These are phyloP conservation scores for Eulemur rufifrons DNA, from an alignment of 2,113 vertebrate species.

Conservation along the genomic window DNA sequence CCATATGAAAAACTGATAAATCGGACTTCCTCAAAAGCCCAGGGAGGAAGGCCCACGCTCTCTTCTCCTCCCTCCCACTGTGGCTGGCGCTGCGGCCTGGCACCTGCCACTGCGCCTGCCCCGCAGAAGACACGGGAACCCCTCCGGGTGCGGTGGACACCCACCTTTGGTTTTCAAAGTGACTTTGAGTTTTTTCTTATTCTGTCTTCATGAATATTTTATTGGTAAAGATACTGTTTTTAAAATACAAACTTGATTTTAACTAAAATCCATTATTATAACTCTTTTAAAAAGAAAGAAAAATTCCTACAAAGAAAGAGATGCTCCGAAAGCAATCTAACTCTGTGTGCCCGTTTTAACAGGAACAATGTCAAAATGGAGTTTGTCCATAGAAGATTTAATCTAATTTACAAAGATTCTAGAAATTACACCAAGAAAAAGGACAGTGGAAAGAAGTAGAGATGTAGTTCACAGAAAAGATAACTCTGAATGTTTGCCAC, in stretches of 20 bases:
- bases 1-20: no score
- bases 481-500: not conserved
- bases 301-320: not conserved
- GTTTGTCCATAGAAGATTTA: not conserved
- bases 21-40: not conserved
- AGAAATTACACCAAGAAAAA: not conserved
- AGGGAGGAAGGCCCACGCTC: no score
- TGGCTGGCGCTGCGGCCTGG: fast-evolving
- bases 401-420: not conserved
- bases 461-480: not conserved
- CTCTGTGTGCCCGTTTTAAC: not conserved
- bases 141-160: not conserved
- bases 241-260: not conserved
- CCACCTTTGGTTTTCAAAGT: not conserved
- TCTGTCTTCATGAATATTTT: not conserved
- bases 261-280: not conserved
- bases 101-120: not conserved
- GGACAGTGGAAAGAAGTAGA: not conserved
- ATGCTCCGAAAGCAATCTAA: not conserved
- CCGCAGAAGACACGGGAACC: not conserved
- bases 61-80: fast-evolving
- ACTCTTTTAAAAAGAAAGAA: not conserved
- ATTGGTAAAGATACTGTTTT: not conserved
- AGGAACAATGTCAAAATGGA: not conserved
- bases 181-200: not conserved